Percentiles rank a stretch among this genome's conserved stretches.
phyloP scores from a whole-genome alignment of 2,113 vertebrate species.

The Mus musculus region GRCm39 chr2:166180501-166181000 shows the following conservation, averaged over 20 bases:
- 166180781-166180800: neutral
- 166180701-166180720: neutral
- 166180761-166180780: neutral
- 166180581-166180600: neutral
- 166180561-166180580: neutral
- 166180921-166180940: too few relatives aligned
- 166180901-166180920: too few relatives aligned
- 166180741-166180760: neutral
- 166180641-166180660: neutral
- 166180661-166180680: neutral
- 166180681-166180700: neutral
- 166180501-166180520: too few relatives aligned
- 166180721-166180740: neutral
- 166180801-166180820: neutral
- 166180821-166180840: neutral
- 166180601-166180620: neutral
- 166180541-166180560: neutral
- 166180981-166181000: neutral
- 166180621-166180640: neutral
- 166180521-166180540: neutral
- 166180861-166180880: neutral
- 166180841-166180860: rapidly evolving
- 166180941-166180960: neutral
- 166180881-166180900: neutral
- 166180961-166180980: neutral